Conservation (phyloP, 2,113 vertebrate species). For the Dendropsophus ebraccatus region DNA sequence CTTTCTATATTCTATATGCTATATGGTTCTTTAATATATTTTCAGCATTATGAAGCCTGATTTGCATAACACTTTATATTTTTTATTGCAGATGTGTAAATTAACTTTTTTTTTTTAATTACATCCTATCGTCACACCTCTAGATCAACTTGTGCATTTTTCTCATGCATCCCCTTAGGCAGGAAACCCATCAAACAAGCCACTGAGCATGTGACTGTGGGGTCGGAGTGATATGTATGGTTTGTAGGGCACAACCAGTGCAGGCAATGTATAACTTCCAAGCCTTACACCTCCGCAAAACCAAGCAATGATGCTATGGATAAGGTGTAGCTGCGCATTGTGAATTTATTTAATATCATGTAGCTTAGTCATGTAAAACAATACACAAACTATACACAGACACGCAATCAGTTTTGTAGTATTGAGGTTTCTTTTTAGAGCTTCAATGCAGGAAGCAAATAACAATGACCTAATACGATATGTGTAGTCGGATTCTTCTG, state of each 20-base stretch:
- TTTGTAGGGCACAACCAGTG: neutral
- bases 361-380: neutral
- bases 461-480: too few species aligned
- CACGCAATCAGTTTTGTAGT: neutral
- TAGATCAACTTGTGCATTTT: neutral
- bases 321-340: neutral
- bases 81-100: neutral
- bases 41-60: neutral
- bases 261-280: neutral
- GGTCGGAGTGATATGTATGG: neutral
- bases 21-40: too few species aligned
- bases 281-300: neutral
- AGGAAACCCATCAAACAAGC: conserved; percentile 16
- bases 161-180: neutral
- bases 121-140: too few species aligned
- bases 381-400: neutral
- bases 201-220: neutral
- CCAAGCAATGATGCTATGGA: neutral
- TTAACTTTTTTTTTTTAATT: too few species aligned
- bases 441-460: too few species aligned
- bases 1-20: too few species aligned
- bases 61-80: neutral
- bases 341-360: neutral
- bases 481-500: neutral
- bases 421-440: too few species aligned